Percentiles rank a stretch among this genome's conserved stretches.
These are phyloP conservation scores for Drosophila triauraria DNA, from an alignment of 1,140 invertebrate species.

Conservation along the genomic window DNA sequence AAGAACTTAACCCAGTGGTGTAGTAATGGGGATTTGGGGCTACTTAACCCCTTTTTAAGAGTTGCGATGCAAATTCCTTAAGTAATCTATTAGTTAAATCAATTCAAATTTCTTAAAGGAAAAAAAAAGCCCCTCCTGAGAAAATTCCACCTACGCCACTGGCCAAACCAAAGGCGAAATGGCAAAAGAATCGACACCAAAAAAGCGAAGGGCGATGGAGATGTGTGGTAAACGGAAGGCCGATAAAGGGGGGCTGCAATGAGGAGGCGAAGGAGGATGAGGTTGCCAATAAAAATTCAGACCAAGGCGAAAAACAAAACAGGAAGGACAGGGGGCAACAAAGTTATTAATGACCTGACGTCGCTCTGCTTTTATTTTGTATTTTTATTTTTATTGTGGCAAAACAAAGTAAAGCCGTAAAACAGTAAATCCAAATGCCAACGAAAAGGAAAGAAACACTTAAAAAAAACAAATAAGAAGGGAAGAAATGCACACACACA, in stretches of 20 bases:
- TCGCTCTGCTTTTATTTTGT: constrained; percentile 23
- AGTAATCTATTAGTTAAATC: too few relatives aligned
- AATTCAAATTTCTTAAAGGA: too few relatives aligned
- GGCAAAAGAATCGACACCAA: constrained; percentile 16
- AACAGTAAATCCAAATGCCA: constrained; percentile 8
- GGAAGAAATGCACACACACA: constrained; percentile 1
- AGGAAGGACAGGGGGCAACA: constrained; percentile 79
- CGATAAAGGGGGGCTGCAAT: constrained; percentile 7
- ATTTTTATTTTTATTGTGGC: constrained; percentile 13
- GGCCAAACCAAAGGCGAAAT: constrained; percentile 1
- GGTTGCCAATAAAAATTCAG: constrained; percentile 73
- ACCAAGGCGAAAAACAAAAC: constrained; percentile 64
- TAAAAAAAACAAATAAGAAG: constrained; percentile 19
- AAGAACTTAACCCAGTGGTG: neutral
- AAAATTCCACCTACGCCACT: neutral
- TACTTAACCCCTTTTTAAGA: neutral
- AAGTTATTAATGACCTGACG: constrained; percentile 76
- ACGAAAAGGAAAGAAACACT: constrained; percentile 2
- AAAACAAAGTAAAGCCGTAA: constrained; percentile 5
- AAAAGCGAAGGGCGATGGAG: constrained; percentile 50
- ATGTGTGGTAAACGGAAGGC: constrained; percentile 10
- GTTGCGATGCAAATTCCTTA: neutral
- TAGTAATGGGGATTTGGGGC: neutral
- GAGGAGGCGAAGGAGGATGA: constrained; percentile 13
- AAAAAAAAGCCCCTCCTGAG: neutral